Evolutionary conservation across 2,888 invertebrate genomes (phyloP).

Genomic region (Callyntrura guangdongensis): DNA sequence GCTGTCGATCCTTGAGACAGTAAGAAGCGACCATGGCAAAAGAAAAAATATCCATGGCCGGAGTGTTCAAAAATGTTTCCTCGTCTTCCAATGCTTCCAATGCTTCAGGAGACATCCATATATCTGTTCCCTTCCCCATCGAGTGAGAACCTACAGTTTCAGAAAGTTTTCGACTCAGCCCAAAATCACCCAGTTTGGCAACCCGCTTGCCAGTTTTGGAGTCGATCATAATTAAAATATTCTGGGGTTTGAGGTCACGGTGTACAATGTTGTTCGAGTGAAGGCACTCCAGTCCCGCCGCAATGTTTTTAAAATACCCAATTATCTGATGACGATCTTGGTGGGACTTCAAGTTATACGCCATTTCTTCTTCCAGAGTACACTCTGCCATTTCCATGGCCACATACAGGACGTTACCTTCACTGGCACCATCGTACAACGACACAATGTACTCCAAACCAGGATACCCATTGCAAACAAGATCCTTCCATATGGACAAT

Average conservation of each 20-base stretch:
- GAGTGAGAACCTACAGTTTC: neutral
- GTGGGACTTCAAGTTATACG: neutral
- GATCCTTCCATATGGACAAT: neutral
- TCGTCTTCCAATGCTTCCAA: neutral
- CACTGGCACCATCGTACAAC: neutral
- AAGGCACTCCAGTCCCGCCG: neutral
- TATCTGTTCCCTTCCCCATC: neutral
- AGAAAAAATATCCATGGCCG: conserved; percentile 11
- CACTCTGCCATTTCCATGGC: conserved; percentile 23
- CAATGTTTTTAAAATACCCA: neutral
- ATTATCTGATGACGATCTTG: neutral
- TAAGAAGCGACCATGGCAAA: neutral
- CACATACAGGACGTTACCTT: conserved; percentile 1
- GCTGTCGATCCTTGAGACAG: neutral
- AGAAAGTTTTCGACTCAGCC: neutral
- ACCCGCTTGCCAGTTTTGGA: neutral
- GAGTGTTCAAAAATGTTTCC: neutral
- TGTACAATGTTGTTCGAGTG: neutral
- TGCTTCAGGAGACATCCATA: conserved; percentile 27
- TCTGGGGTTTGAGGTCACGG: conserved; percentile 18
- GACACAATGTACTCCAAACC: neutral
- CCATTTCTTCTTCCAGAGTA: neutral
- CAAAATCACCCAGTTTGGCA: conserved; percentile 33
- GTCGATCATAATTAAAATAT: neutral
- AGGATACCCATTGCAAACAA: neutral